phyloP scores from a whole-genome alignment of 2,888 invertebrate genomes.

The Tetropium fuscum region DNA sequence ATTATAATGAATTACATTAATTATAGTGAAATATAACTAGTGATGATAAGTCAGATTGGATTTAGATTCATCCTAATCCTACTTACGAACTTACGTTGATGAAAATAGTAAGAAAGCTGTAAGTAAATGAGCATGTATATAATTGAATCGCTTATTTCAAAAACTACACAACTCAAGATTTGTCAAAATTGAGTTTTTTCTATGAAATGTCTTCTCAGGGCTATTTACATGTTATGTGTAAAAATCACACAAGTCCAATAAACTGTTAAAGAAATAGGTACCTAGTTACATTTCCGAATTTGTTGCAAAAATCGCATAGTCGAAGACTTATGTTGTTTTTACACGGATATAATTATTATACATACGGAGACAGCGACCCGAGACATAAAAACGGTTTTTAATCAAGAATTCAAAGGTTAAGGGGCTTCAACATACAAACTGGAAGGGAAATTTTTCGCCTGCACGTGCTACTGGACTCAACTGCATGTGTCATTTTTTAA shows the following conservation, averaged over 20 bases:
- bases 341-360: background rate
- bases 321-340: slow-evolving; percentile 13
- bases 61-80: too few species aligned
- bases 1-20: too few species aligned
- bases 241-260: background rate
- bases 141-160: slow-evolving; percentile 30
- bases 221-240: background rate
- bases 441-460: slow-evolving; percentile 15
- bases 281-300: background rate
- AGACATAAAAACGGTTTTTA: slow-evolving; percentile 10
- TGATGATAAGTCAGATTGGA: too few species aligned
- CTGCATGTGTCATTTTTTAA: slow-evolving; percentile 30
- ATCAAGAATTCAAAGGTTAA: slow-evolving; percentile 24
- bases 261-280: background rate
- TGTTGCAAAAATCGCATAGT: slow-evolving; percentile 18
- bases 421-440: slow-evolving; percentile 24
- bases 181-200: slow-evolving; percentile 13
- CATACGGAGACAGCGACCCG: background rate
- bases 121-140: too few species aligned
- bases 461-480: slow-evolving; percentile 22
- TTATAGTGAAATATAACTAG: too few species aligned
- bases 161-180: slow-evolving; percentile 24
- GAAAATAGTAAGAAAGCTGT: too few species aligned
- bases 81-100: too few species aligned
- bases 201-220: background rate